A percentile compares a stretch with the other conserved stretches of the same genome.
Conservation (phyloP, 2,797 vertebrate genomes). For the Serranus cabrilla region DNA sequence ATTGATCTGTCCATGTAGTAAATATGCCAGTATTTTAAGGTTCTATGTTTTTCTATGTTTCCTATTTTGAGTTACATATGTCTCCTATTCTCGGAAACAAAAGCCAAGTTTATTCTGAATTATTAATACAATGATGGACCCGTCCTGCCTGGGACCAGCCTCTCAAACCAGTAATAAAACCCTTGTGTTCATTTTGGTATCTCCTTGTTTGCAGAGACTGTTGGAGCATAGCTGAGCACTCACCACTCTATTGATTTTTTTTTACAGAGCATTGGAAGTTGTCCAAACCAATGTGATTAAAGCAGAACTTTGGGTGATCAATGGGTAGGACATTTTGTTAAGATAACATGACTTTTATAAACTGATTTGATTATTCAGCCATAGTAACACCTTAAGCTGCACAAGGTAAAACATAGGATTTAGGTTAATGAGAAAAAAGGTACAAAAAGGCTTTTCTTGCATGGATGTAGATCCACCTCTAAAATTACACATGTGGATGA, state of each 20-base stretch:
- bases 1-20: not conserved
- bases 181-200: constrained; percentile 26
- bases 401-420: not conserved
- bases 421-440: not conserved
- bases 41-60: not conserved
- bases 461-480: not conserved
- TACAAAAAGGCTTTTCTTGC: not conserved
- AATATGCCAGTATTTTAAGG: not conserved
- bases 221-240: constrained; percentile 17
- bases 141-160: not conserved
- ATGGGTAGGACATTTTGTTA: constrained; percentile 20
- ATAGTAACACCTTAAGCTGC: not conserved
- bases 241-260: constrained; percentile 27
- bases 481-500: not conserved
- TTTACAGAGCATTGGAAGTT: constrained; percentile 39
- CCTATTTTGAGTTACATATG: not conserved
- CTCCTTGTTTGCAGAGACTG: constrained; percentile 11
- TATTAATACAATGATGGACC: constrained; percentile 36
- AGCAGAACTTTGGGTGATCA: constrained; percentile 54
- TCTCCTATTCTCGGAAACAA: not conserved
- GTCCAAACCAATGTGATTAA: constrained; percentile 19
- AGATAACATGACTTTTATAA: constrained; percentile 3
- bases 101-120: constrained; percentile 16
- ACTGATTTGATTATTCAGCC: not conserved
- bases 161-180: constrained; percentile 16